These are phyloP conservation scores for Matsumurasca onukii DNA, from an alignment of 1,140 invertebrate genomes.

Conservation along the genomic window DNA sequence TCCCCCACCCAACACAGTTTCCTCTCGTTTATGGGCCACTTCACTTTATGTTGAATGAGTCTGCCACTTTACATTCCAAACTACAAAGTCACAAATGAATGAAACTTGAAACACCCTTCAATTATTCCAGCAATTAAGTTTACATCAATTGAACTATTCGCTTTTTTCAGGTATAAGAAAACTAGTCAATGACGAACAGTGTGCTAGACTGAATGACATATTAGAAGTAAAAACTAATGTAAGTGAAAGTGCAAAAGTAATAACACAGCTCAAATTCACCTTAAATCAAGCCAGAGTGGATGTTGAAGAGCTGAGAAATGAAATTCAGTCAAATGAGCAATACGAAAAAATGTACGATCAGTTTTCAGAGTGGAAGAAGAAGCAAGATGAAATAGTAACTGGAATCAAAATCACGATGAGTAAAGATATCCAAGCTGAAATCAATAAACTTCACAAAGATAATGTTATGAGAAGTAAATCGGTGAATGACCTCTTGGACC, in stretches of 20 bases:
- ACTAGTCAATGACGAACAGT: conserved; percentile 8
- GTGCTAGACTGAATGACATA: conserved; percentile 18
- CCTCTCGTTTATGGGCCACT: no score
- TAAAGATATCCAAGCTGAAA: conserved; percentile 12
- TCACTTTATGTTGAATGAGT: no score
- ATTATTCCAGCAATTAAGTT: no score
- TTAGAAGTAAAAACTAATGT: conserved; percentile 17
- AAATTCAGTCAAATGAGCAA: conserved; percentile 1
- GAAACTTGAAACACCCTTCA: no score
- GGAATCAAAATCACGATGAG: not conserved
- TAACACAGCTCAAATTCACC: conserved; percentile 12
- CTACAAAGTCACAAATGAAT: no score
- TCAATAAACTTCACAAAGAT: conserved; percentile 28
- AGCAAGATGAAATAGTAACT: conserved; percentile 2
- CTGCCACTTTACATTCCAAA: no score
- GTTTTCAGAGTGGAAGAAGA: conserved; percentile 18
- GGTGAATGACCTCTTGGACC: conserved; percentile 47
- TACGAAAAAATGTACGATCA: conserved; percentile 21
- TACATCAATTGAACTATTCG: not conserved
- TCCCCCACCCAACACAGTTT: no score
- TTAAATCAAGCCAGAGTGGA: conserved; percentile 8
- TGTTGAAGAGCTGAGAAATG: conserved; percentile 9
- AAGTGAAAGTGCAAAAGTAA: not conserved
- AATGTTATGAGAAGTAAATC: conserved; percentile 44
- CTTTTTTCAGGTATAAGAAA: not conserved